phyloP scores from a whole-genome alignment of 2,113 vertebrate genomes.

The Istiophorus platypterus region DNA sequence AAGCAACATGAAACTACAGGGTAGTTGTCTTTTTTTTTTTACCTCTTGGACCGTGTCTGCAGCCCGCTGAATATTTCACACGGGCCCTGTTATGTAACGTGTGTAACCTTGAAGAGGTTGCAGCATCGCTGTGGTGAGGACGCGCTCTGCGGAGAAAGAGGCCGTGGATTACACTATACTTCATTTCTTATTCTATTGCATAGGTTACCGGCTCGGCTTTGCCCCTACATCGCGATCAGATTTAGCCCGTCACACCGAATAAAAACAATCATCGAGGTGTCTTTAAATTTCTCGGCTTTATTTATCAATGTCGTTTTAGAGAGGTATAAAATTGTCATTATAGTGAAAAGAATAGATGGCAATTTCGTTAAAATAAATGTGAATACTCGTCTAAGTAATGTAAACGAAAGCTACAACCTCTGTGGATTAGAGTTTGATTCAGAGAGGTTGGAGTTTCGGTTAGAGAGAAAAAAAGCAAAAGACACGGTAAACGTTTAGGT shows the following conservation, averaged over 20 bases:
- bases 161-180: conserved; percentile 5
- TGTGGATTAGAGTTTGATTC: conserved; percentile 6
- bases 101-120: conserved; percentile 76
- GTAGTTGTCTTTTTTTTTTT: background rate
- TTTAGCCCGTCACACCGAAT: conserved; percentile 9
- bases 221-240: background rate
- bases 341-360: background rate
- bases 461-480: background rate
- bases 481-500: background rate
- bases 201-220: background rate
- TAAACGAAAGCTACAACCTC: background rate
- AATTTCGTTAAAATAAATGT: background rate
- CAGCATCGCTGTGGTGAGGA: conserved; percentile 59
- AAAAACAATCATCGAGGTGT: conserved; percentile 47
- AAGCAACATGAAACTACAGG: background rate
- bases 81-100: conserved; percentile 68
- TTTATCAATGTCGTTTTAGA: conserved; percentile 50
- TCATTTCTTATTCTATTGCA: background rate
- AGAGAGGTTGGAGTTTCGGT: background rate
- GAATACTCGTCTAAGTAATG: background rate
- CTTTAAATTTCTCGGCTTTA: conserved; percentile 58
- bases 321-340: conserved; percentile 10
- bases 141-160: conserved; percentile 25
- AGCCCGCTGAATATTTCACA: conserved; percentile 57
- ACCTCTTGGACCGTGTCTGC: conserved; percentile 22